Conservation (phyloP, 2,797 vertebrate species). For the Enteromius anoplus region DNA sequence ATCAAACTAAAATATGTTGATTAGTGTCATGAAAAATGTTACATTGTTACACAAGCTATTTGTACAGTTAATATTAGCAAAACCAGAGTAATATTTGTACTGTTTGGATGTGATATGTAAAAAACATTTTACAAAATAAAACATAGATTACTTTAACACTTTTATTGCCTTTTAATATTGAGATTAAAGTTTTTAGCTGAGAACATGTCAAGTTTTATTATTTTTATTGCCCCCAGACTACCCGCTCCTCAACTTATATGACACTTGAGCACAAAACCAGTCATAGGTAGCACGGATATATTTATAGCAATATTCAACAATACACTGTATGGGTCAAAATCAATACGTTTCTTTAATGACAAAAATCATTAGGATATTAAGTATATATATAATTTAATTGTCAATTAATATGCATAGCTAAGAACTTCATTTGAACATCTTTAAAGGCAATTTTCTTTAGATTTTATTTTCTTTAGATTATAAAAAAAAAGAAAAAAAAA, state of each 20-base stretch:
- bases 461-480: no score
- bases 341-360: neutral
- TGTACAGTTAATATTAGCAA: neutral
- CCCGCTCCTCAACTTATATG: neutral
- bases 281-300: neutral
- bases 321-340: neutral
- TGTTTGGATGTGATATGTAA: slow-evolving; percentile 14
- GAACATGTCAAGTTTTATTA: no score
- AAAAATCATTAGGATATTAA: neutral
- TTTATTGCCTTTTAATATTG: neutral
- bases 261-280: neutral
- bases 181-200: neutral
- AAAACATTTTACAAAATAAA: slow-evolving; percentile 21
- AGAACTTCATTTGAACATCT: neutral
- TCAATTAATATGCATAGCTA: neutral
- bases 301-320: neutral
- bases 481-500: no score
- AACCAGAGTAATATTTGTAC: neutral
- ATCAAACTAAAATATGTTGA: neutral
- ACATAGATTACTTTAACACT: neutral
- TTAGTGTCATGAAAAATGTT: neutral
- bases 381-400: neutral
- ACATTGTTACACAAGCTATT: neutral
- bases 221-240: neutral
- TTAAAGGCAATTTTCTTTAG: neutral